Conservation (phyloP, 1,140 invertebrate species). For the Drosophila obscura region DNA sequence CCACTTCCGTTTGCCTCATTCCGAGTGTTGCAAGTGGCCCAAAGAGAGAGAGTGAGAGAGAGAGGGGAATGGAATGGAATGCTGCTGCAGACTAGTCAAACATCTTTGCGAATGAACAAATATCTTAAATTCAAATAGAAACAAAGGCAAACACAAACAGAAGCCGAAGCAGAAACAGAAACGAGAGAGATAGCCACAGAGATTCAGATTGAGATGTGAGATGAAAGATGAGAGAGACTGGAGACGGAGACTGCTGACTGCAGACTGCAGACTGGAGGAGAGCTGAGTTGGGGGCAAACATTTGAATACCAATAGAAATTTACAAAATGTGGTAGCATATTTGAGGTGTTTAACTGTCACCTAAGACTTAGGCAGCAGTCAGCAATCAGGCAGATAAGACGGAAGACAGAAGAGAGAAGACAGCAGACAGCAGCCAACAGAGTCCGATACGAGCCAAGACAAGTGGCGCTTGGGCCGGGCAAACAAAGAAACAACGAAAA, state of each 20-base stretch:
- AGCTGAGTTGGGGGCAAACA: slow-evolving; percentile 38
- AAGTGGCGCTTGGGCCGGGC: no score
- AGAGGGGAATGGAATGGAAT: no score
- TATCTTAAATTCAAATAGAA: slow-evolving; percentile 72
- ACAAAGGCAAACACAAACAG: slow-evolving; percentile 60
- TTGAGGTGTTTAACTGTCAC: slow-evolving; percentile 78
- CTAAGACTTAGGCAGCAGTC: slow-evolving; percentile 71
- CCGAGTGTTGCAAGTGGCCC: slow-evolving; percentile 38
- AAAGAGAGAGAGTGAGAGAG: no score
- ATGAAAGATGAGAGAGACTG: slow-evolving; percentile 10
- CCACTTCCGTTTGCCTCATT: slow-evolving; percentile 40
- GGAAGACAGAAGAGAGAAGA: no score
- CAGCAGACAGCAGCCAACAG: no score
- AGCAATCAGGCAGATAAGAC: slow-evolving; percentile 1
- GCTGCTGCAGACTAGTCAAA: slow-evolving; percentile 42
- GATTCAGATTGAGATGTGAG: slow-evolving; percentile 1
- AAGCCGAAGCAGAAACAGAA: neutral
- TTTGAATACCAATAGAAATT: slow-evolving; percentile 45
- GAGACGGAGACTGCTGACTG: neutral
- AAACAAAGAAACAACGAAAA: no score
- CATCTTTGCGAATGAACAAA: slow-evolving; percentile 53
- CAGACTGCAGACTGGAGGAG: neutral
- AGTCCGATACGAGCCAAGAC: no score
- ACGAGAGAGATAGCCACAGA: no score
- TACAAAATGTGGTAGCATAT: slow-evolving; percentile 72